These are phyloP conservation scores for Galeopsomyia nigrocyanea DNA, from an alignment of 2,888 invertebrate species.

Conservation along the genomic window DNA sequence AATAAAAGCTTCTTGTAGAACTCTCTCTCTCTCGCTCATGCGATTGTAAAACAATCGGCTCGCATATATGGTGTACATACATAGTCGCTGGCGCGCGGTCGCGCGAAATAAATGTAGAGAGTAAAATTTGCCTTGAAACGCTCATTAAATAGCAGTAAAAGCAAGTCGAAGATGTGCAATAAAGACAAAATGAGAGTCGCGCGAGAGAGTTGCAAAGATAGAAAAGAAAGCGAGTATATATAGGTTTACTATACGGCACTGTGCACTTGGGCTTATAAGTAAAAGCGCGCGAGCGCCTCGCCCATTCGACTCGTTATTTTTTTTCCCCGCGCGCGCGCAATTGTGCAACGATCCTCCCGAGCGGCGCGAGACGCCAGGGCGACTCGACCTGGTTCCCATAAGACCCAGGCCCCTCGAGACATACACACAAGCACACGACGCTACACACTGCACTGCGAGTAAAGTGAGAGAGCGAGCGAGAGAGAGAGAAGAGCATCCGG, in stretches of 20 bases:
- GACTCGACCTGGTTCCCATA: slow-evolving; percentile 44
- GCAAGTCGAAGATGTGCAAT: neutral
- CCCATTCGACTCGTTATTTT: slow-evolving; percentile 13
- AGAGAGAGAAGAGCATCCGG: slow-evolving; percentile 26
- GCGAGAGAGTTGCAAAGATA: neutral
- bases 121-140: slow-evolving; percentile 9
- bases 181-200: slow-evolving; percentile 6
- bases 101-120: slow-evolving; percentile 2
- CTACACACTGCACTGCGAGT: too few relatives aligned
- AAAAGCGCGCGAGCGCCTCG: slow-evolving; percentile 22
- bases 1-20: slow-evolving; percentile 1
- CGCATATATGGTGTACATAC: too few relatives aligned
- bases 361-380: neutral
- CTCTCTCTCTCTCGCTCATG: neutral
- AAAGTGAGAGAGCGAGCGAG: neutral
- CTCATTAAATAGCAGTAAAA: slow-evolving; percentile 21
- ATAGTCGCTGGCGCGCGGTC: neutral
- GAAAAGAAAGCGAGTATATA: slow-evolving; percentile 18
- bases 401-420: slow-evolving; percentile 23
- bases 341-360: slow-evolving; percentile 33
- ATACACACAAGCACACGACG: neutral
- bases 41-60: slow-evolving; percentile 11
- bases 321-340: slow-evolving; percentile 7
- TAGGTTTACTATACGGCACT: too few relatives aligned
- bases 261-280: too few relatives aligned